Base-by-base conservation (phyloP, 2,888 invertebrate genomes). In the Branchipolynoe longqiensis region DNA sequence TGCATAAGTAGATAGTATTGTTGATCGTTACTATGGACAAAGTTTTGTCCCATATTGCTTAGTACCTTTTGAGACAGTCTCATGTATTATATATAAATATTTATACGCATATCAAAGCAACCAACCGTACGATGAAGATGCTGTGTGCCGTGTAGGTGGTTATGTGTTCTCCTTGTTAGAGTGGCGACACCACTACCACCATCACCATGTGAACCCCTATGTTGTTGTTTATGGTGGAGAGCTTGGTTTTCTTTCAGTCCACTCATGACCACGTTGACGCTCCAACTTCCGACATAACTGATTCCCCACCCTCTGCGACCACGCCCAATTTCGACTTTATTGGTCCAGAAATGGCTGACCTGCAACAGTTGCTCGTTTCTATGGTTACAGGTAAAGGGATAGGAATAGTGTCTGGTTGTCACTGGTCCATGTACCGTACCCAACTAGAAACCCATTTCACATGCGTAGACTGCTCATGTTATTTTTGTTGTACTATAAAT, bases 341-440 rank as follows among this genome's bases (percentile, higher is more conserved):
- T 84, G 94, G 92, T 87, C 94, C 93, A 88, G 94, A 94, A 91
- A 93, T 94, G 92, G 94, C 93, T 86, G 94, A 94, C 91, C 94
- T 94, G 88, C 94, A 94, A 89, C 92, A 94, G 89, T 91, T 94
- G 87, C 91, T 94, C 84, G 93, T 93, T 89, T 93, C 94, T 88
- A 94, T 94, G 93, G 94, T 92, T 83, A 90, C 92, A 91, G 91
- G 91, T 91, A 92, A 92, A 85, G 40, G 59, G 82, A 82, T 85
- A 82, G 85, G 81, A 85, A 85, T 85, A 83, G 33, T 25, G 18
- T 69, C 87, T 48, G 85, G 86, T 85, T 54, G 56, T 36, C 58
- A 58, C 36, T 58, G 82, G 69, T 69, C 69, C 69, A 69, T 69
- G 69, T 69, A 69, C 69, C 33, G 14, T 69, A 69, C n/a, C n/a